These are phyloP conservation scores for Heliangelus exortis DNA, from an alignment of 2,797 vertebrate genomes.

Conservation along the genomic window DNA sequence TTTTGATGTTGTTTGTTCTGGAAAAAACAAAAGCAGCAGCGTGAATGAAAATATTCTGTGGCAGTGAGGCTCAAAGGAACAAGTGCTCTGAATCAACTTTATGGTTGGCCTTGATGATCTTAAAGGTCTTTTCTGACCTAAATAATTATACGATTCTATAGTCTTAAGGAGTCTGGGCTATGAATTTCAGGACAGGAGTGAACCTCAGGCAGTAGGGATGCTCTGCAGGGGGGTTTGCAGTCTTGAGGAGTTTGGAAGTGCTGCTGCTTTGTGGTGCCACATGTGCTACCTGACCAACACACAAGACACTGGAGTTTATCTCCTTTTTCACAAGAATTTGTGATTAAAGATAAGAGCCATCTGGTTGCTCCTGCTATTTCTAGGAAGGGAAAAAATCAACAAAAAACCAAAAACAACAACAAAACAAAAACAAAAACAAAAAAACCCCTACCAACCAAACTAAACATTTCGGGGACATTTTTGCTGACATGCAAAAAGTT, in stretches of 20 bases:
- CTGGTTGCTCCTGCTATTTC: neutral
- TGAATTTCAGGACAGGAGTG: neutral
- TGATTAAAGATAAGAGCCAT: conserved; percentile 11
- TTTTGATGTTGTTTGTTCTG: neutral
- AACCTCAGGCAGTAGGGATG: neutral
- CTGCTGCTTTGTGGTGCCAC: neutral
- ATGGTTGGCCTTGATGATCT: neutral
- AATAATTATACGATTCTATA: neutral
- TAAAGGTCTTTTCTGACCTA: neutral
- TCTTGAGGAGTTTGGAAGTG: neutral
- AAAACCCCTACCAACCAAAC: no score
- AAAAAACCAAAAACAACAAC: neutral
- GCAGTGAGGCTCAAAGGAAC: neutral
- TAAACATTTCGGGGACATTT: neutral
- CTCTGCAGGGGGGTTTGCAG: neutral
- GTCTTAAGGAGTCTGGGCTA: neutral
- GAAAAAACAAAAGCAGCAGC: neutral
- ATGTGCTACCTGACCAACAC: neutral
- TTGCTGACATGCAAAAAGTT: neutral
- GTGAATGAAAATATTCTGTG: neutral
- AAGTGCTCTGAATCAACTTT: neutral
- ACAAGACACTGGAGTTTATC: neutral
- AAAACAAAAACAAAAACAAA: no score
- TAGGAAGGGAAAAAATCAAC: neutral
- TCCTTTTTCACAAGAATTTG: conserved; percentile 12